Percentiles rank a stretch among this genome's conserved stretches.
These are phyloP conservation scores for Steinernema hermaphroditum DNA, from an alignment of 2,888 invertebrate genomes.

Conservation along the genomic window DNA sequence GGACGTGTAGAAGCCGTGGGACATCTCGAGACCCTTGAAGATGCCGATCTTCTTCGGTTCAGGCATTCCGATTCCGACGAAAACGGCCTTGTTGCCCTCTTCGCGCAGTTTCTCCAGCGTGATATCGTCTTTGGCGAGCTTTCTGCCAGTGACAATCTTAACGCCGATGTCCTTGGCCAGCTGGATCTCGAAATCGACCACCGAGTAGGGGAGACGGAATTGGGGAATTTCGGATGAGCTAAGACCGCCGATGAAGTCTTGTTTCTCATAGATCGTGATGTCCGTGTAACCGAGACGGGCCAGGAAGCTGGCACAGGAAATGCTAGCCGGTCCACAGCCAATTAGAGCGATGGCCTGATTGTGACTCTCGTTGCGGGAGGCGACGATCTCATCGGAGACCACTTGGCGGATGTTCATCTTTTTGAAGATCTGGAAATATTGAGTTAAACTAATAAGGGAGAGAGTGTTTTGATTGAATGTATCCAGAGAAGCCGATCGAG, in stretches of 20 bases:
- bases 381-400: slow-evolving; percentile 74
- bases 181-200: slow-evolving; percentile 88
- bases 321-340: slow-evolving; percentile 93
- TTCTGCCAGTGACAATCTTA: slow-evolving; percentile 75
- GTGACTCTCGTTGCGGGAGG: slow-evolving; percentile 56
- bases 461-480: too few relatives aligned
- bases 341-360: slow-evolving; percentile 76
- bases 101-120: slow-evolving; percentile 73
- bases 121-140: slow-evolving; percentile 72
- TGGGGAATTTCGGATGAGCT: slow-evolving; percentile 95
- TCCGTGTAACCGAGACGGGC: slow-evolving; percentile 88
- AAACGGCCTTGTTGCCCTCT: slow-evolving; percentile 79
- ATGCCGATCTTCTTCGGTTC: slow-evolving; percentile 76
- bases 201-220: slow-evolving; percentile 87
- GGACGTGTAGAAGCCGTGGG: slow-evolving; percentile 90
- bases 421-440: slow-evolving; percentile 73
- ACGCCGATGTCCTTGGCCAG: slow-evolving; percentile 90
- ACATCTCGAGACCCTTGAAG: slow-evolving; percentile 73
- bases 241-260: slow-evolving; percentile 83
- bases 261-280: slow-evolving; percentile 88
- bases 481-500: background rate
- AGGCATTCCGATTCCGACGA: slow-evolving; percentile 77
- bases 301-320: slow-evolving; percentile 93
- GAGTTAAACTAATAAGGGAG: background rate
- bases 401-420: slow-evolving; percentile 89